A percentile compares a stretch with the other conserved stretches of the same genome.
phyloP scores from a whole-genome alignment of 2,888 invertebrate genomes.

The Iphiclides podalirius region DNA sequence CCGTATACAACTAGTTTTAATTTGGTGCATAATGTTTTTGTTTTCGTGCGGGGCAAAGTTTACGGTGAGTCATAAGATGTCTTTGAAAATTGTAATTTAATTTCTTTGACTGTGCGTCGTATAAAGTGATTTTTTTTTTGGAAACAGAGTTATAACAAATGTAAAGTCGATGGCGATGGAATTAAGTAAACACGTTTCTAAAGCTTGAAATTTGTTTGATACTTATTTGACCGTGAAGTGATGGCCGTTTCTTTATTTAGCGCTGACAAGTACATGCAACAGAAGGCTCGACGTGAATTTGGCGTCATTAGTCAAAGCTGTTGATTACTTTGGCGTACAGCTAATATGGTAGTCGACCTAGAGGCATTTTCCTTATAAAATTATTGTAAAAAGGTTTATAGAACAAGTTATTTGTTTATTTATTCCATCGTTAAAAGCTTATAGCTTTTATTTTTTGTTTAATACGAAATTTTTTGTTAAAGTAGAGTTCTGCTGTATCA shows the following conservation, averaged over 20 bases:
- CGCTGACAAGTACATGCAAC: constrained; percentile 4
- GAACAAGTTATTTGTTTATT: background rate
- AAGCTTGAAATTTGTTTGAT: background rate
- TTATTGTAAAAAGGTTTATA: background rate
- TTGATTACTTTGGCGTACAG: constrained; percentile 3
- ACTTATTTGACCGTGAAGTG: constrained; percentile 5
- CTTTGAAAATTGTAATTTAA: too few species aligned
- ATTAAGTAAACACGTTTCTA: too few species aligned
- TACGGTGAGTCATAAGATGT: background rate
- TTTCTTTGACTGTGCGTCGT: too few species aligned
- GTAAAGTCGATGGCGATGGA: too few species aligned
- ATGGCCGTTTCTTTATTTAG: constrained; percentile 20
- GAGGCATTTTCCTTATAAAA: constrained; percentile 18
- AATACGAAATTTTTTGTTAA: too few species aligned
- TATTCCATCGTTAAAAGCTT: too few species aligned
- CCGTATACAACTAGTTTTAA: too few species aligned
- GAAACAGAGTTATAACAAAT: too few species aligned
- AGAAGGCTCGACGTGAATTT: constrained; percentile 11
- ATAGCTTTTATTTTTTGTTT: too few species aligned
- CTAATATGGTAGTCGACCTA: constrained; percentile 3
- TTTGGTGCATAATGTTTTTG: too few species aligned
- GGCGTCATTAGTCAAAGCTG: constrained; percentile 15
- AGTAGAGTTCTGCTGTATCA: too few species aligned
- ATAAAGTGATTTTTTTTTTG: too few species aligned
- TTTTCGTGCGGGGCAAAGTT: background rate